Conservation (phyloP, 2,113 vertebrate genomes). For the Leucopsar rothschildi region DNA sequence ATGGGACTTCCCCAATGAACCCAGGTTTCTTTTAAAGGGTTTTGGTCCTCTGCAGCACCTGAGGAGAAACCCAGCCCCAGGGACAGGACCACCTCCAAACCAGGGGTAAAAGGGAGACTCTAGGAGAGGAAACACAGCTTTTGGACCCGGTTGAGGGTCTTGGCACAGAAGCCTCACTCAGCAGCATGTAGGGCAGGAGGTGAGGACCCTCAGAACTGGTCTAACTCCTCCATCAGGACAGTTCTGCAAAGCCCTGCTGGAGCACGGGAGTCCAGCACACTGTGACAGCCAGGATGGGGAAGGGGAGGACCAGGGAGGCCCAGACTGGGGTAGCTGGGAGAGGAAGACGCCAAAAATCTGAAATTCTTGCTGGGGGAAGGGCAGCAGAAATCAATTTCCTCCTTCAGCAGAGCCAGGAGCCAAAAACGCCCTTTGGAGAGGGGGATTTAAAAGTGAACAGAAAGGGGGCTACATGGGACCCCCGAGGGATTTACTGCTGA, state of each 20-base stretch:
- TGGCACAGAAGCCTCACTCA: background rate
- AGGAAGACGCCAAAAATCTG: background rate
- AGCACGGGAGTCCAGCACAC: background rate
- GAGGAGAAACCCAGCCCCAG: background rate
- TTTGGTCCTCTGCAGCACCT: background rate
- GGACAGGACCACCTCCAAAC: background rate
- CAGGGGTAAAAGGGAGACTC: rapidly evolving
- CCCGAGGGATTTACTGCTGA: background rate
- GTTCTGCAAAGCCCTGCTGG: background rate
- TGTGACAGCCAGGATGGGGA: background rate
- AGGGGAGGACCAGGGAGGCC: slow-evolving; percentile 30
- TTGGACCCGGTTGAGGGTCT: background rate
- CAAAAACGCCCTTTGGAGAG: background rate
- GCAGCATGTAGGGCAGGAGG: background rate
- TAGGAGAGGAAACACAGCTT: background rate
- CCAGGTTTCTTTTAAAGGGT: background rate
- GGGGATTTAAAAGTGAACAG: background rate
- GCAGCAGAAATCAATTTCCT: background rate
- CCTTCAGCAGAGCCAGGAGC: background rate
- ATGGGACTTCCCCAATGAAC: rapidly evolving
- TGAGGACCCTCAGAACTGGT: background rate
- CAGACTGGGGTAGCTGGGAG: slow-evolving; percentile 1
- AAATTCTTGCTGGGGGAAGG: slow-evolving; percentile 40
- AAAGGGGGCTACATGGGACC: background rate
- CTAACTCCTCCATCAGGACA: background rate